Conservation (phyloP, 2,113 vertebrate species). For the Danio rerio region GRCz12tu NC_133181.1:43552501-43553000, state of each 20-base stretch:
- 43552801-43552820: background rate
- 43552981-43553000: too few species aligned
- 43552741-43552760: constrained; percentile 48
- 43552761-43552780: constrained; percentile 72
- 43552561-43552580: background rate
- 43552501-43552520: constrained; percentile 18
- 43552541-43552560: background rate
- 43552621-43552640: constrained; percentile 68
- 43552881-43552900: too few species aligned
- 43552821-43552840: background rate
- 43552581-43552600: background rate
- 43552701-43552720: constrained; percentile 46
- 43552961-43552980: too few species aligned
- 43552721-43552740: constrained; percentile 35
- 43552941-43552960: too few species aligned
- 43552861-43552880: too few species aligned
- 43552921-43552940: too few species aligned
- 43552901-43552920: too few species aligned
- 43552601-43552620: constrained; percentile 10
- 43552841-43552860: background rate
- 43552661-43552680: constrained; percentile 60
- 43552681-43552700: constrained; percentile 48
- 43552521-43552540: background rate
- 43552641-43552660: constrained; percentile 72
- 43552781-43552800: background rate